Evolutionary conservation across 2,888 invertebrate species (phyloP).

Genomic region (Chrysolina americana): DNA sequence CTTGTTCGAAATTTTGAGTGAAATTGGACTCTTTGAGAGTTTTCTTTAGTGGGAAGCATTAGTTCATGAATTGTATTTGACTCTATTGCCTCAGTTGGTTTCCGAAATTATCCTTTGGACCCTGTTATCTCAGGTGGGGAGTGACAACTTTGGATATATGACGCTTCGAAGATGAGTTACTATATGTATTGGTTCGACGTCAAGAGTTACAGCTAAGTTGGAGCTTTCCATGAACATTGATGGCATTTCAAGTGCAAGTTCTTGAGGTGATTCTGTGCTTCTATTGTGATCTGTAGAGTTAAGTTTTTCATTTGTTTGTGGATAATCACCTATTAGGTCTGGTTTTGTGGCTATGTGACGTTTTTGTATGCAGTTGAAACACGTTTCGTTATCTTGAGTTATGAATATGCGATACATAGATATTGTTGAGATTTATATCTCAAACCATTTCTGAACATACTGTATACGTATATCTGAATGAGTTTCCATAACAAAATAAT

Average conservation of each 20-base stretch:
- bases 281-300: not conserved
- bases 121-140: not conserved
- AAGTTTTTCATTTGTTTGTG: too few species aligned
- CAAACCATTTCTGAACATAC: too few species aligned
- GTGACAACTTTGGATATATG: not conserved
- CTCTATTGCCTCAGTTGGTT: not conserved
- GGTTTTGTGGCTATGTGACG: not conserved
- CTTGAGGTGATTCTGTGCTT: too few species aligned
- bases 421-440: too few species aligned
- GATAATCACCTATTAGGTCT: too few species aligned
- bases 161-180: not conserved
- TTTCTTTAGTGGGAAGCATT: slow-evolving; percentile 2
- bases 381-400: not conserved
- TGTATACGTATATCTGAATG: too few species aligned
- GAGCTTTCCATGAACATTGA: too few species aligned
- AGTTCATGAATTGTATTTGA: not conserved
- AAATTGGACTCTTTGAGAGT: not conserved
- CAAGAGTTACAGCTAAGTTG: too few species aligned
- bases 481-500: too few species aligned
- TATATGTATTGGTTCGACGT: too few species aligned
- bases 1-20: not conserved
- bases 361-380: slow-evolving; percentile 5
- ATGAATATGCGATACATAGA: not conserved
- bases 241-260: too few species aligned
- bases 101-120: not conserved